phyloP scores from a whole-genome alignment of 2,113 vertebrate genomes.

The Fulmarus glacialis region DNA sequence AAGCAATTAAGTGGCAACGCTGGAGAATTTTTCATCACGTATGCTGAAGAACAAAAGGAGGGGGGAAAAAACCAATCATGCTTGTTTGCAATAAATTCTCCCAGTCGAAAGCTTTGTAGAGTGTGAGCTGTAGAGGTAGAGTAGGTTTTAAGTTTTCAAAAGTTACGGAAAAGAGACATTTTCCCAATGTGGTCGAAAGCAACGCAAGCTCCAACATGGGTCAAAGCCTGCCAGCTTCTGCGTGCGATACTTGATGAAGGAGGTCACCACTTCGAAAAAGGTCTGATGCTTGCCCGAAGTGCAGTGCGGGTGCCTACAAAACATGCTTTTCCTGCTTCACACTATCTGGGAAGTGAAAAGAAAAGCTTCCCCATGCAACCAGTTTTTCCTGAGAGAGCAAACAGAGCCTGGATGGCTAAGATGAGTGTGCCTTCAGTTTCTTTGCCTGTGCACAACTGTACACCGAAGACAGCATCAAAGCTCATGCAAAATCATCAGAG shows the following conservation, averaged over 20 bases:
- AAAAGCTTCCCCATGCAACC: background rate
- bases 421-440: background rate
- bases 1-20: conserved; percentile 69
- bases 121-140: background rate
- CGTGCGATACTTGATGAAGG: background rate
- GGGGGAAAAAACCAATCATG: background rate
- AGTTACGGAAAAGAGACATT: background rate
- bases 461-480: background rate
- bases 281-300: background rate
- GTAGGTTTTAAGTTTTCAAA: background rate
- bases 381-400: background rate
- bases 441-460: background rate
- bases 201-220: background rate
- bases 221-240: background rate
- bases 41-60: conserved; percentile 24
- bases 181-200: background rate
- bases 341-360: background rate
- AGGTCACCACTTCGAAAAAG: background rate
- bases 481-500: background rate
- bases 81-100: conserved; percentile 28
- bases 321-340: background rate
- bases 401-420: background rate
- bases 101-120: conserved; percentile 1
- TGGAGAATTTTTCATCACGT: conserved; percentile 50
- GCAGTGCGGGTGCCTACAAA: background rate